These are phyloP conservation scores for Cataglyphis rosenhaueri DNA, from an alignment of 2,888 invertebrate species.

Conservation along the genomic window DNA sequence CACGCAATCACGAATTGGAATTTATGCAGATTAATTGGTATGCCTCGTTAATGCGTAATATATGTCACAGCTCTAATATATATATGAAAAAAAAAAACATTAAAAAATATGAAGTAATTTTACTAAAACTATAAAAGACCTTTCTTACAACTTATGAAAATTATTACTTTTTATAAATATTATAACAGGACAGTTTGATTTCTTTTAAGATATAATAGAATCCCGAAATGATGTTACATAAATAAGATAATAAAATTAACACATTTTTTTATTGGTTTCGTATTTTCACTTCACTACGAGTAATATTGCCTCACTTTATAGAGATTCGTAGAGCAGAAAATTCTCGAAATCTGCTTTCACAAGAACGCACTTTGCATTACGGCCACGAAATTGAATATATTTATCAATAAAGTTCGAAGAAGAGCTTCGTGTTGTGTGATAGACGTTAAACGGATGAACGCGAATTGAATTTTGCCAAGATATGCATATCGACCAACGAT, in stretches of 20 bases:
- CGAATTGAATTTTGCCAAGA: constrained; percentile 68
- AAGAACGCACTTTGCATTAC: not conserved
- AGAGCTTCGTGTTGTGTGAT: constrained; percentile 4
- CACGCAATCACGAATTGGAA: constrained; percentile 4
- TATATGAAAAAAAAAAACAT: not conserved
- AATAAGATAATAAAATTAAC: not conserved
- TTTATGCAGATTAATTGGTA: constrained; percentile 32
- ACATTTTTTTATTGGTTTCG: not conserved
- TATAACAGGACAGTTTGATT: not conserved
- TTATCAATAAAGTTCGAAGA: constrained; percentile 12
- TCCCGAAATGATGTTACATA: not conserved
- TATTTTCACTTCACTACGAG: no score
- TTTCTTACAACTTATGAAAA: not conserved
- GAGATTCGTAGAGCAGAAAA: not conserved
- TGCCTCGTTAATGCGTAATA: not conserved
- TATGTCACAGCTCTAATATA: not conserved
- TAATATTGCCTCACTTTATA: not conserved
- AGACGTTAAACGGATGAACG: constrained; percentile 41
- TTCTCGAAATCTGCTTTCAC: not conserved
- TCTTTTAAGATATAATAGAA: not conserved
- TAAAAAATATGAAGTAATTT: not conserved
- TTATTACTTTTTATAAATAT: not conserved
- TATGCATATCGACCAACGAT: constrained; percentile 60
- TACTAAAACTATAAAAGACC: not conserved
- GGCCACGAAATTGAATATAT: constrained; percentile 10